Evolutionary conservation across 2,113 vertebrate species (phyloP).

Genomic region (Piaya cayana): DNA sequence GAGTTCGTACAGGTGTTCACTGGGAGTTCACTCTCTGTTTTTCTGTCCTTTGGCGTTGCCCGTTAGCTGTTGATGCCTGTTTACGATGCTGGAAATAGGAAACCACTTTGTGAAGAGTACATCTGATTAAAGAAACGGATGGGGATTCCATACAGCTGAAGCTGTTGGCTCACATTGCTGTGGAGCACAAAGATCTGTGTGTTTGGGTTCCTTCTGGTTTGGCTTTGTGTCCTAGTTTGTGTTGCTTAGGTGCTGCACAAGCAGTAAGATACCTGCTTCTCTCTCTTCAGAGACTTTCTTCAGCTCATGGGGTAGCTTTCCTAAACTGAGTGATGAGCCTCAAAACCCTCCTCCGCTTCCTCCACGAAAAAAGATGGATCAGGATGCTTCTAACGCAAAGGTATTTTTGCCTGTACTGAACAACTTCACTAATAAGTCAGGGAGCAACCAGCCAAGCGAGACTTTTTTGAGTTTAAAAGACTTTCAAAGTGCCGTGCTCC

Average conservation of each 20-base stretch:
- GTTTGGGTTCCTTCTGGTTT: background rate
- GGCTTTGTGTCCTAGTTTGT: background rate
- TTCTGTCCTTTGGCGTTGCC: background rate
- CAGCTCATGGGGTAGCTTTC: constrained; percentile 89
- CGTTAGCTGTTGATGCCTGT: background rate
- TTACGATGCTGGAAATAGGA: background rate
- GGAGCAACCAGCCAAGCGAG: background rate
- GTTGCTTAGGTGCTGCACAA: background rate
- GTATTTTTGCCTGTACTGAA: background rate
- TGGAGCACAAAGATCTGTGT: background rate
- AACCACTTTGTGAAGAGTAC: background rate
- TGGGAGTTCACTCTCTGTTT: background rate
- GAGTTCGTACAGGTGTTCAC: background rate
- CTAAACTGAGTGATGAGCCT: constrained; percentile 87
- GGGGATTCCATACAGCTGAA: background rate
- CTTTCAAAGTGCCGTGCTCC: background rate
- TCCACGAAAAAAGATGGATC: constrained; percentile 89
- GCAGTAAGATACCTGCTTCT: constrained; percentile 20
- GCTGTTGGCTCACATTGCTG: background rate
- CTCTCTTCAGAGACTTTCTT: constrained; percentile 85
- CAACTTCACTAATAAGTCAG: background rate
- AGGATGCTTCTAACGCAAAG: constrained; percentile 81
- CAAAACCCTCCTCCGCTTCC: constrained; percentile 92
- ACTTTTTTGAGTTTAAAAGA: background rate
- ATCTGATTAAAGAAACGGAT: background rate